These are phyloP conservation scores for Ammodytes marinus DNA, from an alignment of 2,113 vertebrate species.

Conservation along the genomic window DNA sequence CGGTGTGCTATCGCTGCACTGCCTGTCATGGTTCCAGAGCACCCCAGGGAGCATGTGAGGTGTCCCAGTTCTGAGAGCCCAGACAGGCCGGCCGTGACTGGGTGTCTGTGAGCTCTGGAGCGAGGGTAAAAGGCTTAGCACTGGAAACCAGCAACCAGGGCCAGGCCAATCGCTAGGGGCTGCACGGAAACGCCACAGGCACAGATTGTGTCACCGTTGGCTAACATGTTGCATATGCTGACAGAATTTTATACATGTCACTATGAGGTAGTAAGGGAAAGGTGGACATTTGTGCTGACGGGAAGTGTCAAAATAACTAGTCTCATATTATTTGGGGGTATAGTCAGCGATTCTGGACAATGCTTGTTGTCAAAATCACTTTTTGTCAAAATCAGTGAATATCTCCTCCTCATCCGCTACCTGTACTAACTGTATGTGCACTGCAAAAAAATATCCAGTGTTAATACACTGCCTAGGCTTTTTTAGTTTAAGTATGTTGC, in stretches of 20 bases:
- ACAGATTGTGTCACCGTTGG: constrained; percentile 66
- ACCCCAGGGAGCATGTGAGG: constrained; percentile 26
- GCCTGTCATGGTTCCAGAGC: constrained; percentile 35
- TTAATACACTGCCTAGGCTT: too few relatives aligned
- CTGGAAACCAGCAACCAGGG: constrained; percentile 32
- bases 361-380: too few relatives aligned
- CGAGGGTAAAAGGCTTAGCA: constrained; percentile 30
- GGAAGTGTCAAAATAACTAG: not conserved
- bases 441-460: too few relatives aligned
- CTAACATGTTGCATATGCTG: constrained; percentile 29
- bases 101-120: constrained; percentile 13
- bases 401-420: too few relatives aligned
- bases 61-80: constrained; percentile 54
- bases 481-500: too few relatives aligned
- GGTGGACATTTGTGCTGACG: constrained; percentile 15
- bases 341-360: too few relatives aligned
- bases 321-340: not conserved
- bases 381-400: too few relatives aligned
- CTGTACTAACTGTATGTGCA: too few relatives aligned
- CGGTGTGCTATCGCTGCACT: constrained; percentile 7
- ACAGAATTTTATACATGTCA: constrained; percentile 23
- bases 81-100: constrained; percentile 12
- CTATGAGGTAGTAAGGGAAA: constrained; percentile 11
- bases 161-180: constrained; percentile 35
- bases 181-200: constrained; percentile 32